Evolutionary conservation across 1,140 invertebrate genomes (phyloP).

Genomic region (Drosophila subobscura): DNA sequence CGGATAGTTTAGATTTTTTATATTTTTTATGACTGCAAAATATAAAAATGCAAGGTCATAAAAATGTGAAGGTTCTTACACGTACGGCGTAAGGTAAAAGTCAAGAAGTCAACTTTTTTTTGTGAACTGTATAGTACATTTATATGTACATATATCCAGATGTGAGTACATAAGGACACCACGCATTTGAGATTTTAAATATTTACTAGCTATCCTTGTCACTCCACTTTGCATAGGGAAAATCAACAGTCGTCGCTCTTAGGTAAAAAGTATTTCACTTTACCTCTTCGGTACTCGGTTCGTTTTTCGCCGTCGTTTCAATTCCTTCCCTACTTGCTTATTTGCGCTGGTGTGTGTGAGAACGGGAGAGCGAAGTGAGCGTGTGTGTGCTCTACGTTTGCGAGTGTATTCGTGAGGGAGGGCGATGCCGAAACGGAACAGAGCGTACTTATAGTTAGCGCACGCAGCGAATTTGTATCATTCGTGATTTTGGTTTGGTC

Average conservation of each 20-base stretch:
- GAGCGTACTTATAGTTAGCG: constrained; percentile 81
- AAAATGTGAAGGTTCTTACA: constrained; percentile 59
- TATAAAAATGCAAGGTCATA: constrained; percentile 57
- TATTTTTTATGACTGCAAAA: constrained; percentile 50
- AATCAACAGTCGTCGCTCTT: constrained; percentile 38
- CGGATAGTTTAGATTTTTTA: constrained; percentile 42
- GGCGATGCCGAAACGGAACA: constrained; percentile 53
- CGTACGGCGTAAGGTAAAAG: constrained; percentile 24
- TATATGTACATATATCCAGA: neutral
- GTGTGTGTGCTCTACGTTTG: constrained; percentile 19
- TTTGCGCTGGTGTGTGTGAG: constrained; percentile 50
- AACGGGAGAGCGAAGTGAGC: constrained; percentile 56
- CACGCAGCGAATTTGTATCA: constrained; percentile 82
- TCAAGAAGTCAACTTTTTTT: constrained; percentile 43
- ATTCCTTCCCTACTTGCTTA: constrained; percentile 17
- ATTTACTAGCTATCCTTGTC: constrained; percentile 36
- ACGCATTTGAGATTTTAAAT: constrained; percentile 7
- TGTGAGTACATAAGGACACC: constrained; percentile 11
- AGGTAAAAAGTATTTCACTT: constrained; percentile 45
- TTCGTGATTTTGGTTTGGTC: constrained; percentile 81
- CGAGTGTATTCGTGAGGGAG: constrained; percentile 34
- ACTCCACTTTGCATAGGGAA: constrained; percentile 65
- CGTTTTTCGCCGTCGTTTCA: constrained; percentile 56
- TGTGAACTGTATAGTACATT: constrained; percentile 21
- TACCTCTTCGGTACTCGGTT: constrained; percentile 57